These are phyloP conservation scores for Notarius lentiginosus DNA, from an alignment of 2,113 vertebrate genomes.

Conservation along the genomic window DNA sequence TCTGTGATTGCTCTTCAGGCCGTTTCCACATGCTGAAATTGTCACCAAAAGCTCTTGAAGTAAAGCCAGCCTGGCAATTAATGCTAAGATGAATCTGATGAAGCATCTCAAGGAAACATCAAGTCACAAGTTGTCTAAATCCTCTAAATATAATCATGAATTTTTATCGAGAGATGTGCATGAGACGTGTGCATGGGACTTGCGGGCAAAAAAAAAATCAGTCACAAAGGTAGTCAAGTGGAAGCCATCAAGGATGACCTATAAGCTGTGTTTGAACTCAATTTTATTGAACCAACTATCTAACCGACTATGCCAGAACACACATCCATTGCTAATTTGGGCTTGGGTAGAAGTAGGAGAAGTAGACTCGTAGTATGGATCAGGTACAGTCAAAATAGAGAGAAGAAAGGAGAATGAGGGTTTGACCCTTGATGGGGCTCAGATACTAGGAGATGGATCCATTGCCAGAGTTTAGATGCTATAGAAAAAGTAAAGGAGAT, in stretches of 20 bases:
- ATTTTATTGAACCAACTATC: neutral
- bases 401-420: neutral
- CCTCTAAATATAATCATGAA: neutral
- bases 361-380: neutral
- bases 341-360: neutral
- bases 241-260: neutral
- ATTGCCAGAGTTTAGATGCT: neutral
- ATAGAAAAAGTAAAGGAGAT: neutral
- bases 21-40: neutral
- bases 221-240: neutral
- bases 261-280: neutral
- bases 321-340: too few relatives aligned
- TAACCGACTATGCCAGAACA: neutral
- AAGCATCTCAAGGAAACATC: slow-evolving; percentile 12
- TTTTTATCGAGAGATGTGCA: neutral
- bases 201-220: neutral
- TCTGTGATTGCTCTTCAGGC: slow-evolving; percentile 19
- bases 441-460: neutral
- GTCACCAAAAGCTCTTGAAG: slow-evolving; percentile 17
- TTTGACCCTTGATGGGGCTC: neutral
- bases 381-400: neutral
- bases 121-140: slow-evolving; percentile 4
- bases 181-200: neutral
- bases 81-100: slow-evolving; percentile 13
- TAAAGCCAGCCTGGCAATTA: neutral